Evolutionary conservation across 1,140 invertebrate species (phyloP).

Genomic region (Andricus grossulariae): DNA sequence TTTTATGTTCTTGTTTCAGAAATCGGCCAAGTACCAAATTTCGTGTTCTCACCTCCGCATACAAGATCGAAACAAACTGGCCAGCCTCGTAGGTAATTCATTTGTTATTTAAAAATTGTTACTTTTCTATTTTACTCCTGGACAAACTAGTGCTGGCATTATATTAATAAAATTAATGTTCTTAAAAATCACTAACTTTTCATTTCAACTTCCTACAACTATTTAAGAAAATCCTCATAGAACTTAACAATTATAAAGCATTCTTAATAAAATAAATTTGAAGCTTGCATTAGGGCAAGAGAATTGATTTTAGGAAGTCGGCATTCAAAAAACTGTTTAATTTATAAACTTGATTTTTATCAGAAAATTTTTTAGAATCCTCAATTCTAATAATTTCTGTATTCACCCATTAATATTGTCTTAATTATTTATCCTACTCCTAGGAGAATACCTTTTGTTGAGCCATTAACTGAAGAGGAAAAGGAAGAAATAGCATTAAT

Average conservation of each 20-base stretch:
- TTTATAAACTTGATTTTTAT: no score
- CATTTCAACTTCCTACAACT: slow-evolving; percentile 2
- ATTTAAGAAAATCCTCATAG: neutral
- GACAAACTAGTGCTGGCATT: slow-evolving; percentile 13
- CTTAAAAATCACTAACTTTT: slow-evolving; percentile 10
- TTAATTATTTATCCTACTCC: slow-evolving; percentile 10
- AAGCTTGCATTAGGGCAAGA: no score
- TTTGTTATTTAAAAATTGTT: slow-evolving; percentile 35
- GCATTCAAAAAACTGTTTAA: no score
- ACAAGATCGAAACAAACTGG: slow-evolving; percentile 52
- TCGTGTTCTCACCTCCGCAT: slow-evolving; percentile 63
- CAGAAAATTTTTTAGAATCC: neutral
- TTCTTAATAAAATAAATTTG: no score
- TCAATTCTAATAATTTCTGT: neutral
- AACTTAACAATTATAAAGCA: no score
- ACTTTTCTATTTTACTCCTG: slow-evolving; percentile 26
- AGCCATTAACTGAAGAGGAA: slow-evolving; percentile 36
- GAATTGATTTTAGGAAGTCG: no score
- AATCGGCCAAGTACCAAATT: slow-evolving; percentile 54
- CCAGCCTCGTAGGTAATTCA: slow-evolving; percentile 60
- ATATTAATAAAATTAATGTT: slow-evolving; percentile 28
- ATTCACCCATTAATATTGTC: slow-evolving; percentile 34
- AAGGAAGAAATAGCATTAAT: slow-evolving; percentile 12
- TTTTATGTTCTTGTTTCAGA: slow-evolving; percentile 49
- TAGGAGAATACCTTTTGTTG: slow-evolving; percentile 45